Conservation (phyloP, 1,140 invertebrate genomes). For the Lasioglossum albipes region DNA sequence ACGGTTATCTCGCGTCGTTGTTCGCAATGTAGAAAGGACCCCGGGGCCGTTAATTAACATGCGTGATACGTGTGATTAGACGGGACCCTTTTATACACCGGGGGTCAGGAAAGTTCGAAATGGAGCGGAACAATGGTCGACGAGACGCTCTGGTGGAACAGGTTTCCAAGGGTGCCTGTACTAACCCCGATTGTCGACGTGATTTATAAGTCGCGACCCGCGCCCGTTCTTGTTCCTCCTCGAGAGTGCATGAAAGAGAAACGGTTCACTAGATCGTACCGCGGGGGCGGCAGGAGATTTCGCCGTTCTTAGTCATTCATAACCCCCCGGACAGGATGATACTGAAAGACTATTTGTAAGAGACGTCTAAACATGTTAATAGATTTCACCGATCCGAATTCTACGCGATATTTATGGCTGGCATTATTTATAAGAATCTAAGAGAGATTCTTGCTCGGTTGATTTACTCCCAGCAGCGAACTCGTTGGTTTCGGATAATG, state of each 20-base stretch:
- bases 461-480: no score
- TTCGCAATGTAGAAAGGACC: slow-evolving; percentile 33
- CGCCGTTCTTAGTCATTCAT: slow-evolving; percentile 1
- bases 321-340: not conserved
- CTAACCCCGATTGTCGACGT: slow-evolving; percentile 51
- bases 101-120: slow-evolving; percentile 53
- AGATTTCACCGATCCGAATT: not conserved
- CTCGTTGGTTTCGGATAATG: no score
- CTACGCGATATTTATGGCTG: not conserved
- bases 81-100: slow-evolving; percentile 40
- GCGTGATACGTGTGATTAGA: slow-evolving; percentile 48
- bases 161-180: slow-evolving; percentile 45
- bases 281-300: not conserved
- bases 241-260: slow-evolving; percentile 30
- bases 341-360: not conserved
- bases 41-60: slow-evolving; percentile 43
- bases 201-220: slow-evolving; percentile 50
- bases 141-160: slow-evolving; percentile 37
- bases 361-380: not conserved
- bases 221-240: not conserved
- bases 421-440: no score
- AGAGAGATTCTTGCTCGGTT: no score
- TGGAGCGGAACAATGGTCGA: slow-evolving; percentile 43
- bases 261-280: slow-evolving; percentile 21
- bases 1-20: slow-evolving; percentile 40